Evolutionary conservation across 2,797 vertebrate species (phyloP).

Genomic region (Sebastes umbrosus): DNA sequence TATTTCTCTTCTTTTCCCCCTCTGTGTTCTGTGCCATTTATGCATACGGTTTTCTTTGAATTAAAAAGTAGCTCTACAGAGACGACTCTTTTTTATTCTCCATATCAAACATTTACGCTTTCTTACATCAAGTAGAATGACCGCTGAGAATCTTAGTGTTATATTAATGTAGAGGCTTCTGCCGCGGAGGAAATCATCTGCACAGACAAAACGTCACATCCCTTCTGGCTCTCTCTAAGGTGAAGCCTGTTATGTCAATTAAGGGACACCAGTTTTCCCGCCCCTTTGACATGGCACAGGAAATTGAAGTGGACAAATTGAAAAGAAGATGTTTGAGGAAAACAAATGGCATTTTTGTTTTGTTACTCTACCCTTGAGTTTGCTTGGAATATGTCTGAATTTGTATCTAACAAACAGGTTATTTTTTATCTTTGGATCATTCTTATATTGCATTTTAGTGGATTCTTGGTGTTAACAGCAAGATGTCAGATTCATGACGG

Average conservation of each 20-base stretch:
- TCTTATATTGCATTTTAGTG: neutral
- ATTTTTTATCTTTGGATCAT: conserved; percentile 3
- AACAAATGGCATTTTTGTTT: neutral
- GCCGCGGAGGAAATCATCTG: conserved; percentile 8
- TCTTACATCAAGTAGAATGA: neutral
- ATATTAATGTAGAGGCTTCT: neutral
- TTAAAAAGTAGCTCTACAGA: neutral
- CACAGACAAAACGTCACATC: conserved; percentile 4
- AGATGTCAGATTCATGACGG: conserved; percentile 13
- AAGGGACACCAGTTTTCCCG: neutral
- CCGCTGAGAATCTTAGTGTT: neutral
- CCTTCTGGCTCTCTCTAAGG: neutral
- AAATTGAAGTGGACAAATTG: conserved; percentile 28
- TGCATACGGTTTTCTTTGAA: neutral
- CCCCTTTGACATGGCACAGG: conserved; percentile 12
- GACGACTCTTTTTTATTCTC: neutral
- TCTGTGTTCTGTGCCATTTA: neutral
- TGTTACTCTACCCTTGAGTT: neutral
- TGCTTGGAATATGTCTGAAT: neutral
- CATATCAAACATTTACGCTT: neutral
- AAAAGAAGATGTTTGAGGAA: neutral
- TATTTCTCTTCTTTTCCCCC: neutral
- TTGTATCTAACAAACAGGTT: neutral
- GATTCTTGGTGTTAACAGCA: neutral
- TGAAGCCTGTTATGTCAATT: conserved; percentile 10